These are phyloP conservation scores for Deilephila porcellus DNA, from an alignment of 2,888 invertebrate genomes.

Conservation along the genomic window DNA sequence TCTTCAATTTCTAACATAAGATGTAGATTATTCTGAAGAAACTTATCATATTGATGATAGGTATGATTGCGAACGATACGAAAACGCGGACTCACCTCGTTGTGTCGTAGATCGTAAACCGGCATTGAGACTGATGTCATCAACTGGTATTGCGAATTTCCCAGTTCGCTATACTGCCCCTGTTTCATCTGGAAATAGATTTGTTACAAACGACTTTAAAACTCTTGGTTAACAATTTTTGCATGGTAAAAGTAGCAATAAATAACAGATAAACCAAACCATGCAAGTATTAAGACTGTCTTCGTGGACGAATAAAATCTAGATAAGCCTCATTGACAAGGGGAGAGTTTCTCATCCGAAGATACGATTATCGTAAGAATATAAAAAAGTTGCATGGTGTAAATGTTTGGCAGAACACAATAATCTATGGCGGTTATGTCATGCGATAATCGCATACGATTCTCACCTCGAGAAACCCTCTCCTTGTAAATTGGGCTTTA, in stretches of 20 bases:
- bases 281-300: too few species aligned
- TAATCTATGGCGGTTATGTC: too few species aligned
- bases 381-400: too few species aligned
- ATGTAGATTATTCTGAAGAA: conserved; percentile 31
- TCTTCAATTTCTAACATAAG: conserved; percentile 38
- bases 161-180: conserved; percentile 86
- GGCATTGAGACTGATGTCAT: conserved; percentile 98
- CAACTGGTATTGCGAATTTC: conserved; percentile 88
- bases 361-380: too few species aligned
- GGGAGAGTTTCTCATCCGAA: too few species aligned
- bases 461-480: too few species aligned
- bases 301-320: not conserved
- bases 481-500: too few species aligned
- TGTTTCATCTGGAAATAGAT: conserved; percentile 79
- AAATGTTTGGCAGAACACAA: too few species aligned
- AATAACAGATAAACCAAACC: too few species aligned
- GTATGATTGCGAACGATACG: conserved; percentile 37
- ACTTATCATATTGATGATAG: conserved; percentile 1
- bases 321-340: too few species aligned
- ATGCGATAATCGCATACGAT: too few species aligned
- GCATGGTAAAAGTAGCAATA: too few species aligned
- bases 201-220: not conserved
- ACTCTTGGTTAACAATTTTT: not conserved
- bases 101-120: conserved; percentile 94
- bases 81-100: conserved; percentile 87